phyloP scores from a whole-genome alignment of 2,888 invertebrate genomes.

The Coenonympha glycerion region DNA sequence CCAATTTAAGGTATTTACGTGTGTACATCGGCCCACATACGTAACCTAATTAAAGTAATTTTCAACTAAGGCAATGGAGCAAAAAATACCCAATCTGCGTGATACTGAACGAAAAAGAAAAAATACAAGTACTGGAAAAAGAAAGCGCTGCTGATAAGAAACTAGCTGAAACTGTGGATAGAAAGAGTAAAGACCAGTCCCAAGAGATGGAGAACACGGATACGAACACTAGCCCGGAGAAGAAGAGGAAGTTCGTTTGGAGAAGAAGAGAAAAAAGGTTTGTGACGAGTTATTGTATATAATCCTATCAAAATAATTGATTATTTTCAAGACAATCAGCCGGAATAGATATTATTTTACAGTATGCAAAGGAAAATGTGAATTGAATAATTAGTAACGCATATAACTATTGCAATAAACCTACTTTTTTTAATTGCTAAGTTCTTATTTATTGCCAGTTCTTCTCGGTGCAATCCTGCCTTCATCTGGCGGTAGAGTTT shows the following conservation, averaged over 20 bases:
- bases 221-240: slow-evolving; percentile 66
- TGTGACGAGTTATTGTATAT: neutral
- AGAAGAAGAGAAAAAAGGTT: slow-evolving; percentile 62
- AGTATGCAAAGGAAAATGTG: no score
- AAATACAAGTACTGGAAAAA: slow-evolving; percentile 65
- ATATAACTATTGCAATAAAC: no score
- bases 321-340: no score
- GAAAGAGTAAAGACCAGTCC: slow-evolving; percentile 48
- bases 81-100: slow-evolving; percentile 95
- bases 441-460: no score
- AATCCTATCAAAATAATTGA: no score
- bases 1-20: neutral
- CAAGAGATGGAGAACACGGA: slow-evolving; percentile 64
- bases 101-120: slow-evolving; percentile 71
- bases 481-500: no score
- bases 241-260: slow-evolving; percentile 66
- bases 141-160: slow-evolving; percentile 54
- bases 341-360: no score
- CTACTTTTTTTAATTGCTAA: no score
- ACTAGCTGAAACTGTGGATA: slow-evolving; percentile 41
- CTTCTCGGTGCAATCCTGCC: no score
- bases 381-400: no score
- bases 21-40: slow-evolving; percentile 14
- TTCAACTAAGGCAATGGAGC: slow-evolving; percentile 83
- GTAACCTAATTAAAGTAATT: neutral